phyloP scores from a whole-genome alignment of 2,797 vertebrate species.

The Fringilla coelebs region DNA sequence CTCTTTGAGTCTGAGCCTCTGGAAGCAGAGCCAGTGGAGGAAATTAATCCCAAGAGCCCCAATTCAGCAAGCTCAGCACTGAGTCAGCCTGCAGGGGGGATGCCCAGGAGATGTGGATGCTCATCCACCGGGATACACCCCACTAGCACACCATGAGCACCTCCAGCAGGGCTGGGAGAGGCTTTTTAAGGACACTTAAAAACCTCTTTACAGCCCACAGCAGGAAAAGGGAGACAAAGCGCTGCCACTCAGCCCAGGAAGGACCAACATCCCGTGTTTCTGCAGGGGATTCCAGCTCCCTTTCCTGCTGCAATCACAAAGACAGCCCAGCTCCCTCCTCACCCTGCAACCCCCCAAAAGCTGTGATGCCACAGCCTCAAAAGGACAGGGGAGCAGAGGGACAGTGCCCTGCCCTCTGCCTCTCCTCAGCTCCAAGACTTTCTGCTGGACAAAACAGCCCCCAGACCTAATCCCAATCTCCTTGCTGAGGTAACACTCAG shows the following conservation, averaged over 20 bases:
- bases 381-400: not conserved
- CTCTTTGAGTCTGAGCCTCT: not conserved
- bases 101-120: not conserved
- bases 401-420: rapidly evolving
- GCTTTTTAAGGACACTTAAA: not conserved
- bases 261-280: not conserved
- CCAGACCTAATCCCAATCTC: not conserved
- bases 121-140: not conserved
- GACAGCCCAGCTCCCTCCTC: not conserved
- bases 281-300: not conserved
- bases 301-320: not conserved
- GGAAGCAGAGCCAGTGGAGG: not conserved
- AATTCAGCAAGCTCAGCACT: not conserved
- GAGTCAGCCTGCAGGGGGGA: not conserved
- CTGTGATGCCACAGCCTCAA: rapidly evolving
- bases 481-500: not conserved
- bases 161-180: not conserved
- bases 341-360: rapidly evolving
- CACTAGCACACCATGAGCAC: not conserved
- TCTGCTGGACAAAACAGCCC: not conserved
- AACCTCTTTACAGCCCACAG: not conserved
- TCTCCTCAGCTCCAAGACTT: not conserved
- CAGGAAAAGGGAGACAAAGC: not conserved
- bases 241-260: not conserved
- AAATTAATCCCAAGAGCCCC: not conserved